Percentiles rank a stretch among this genome's conserved stretches.
Conservation (phyloP, 2,888 invertebrate genomes). For the Chrysomela aeneicollis region DNA sequence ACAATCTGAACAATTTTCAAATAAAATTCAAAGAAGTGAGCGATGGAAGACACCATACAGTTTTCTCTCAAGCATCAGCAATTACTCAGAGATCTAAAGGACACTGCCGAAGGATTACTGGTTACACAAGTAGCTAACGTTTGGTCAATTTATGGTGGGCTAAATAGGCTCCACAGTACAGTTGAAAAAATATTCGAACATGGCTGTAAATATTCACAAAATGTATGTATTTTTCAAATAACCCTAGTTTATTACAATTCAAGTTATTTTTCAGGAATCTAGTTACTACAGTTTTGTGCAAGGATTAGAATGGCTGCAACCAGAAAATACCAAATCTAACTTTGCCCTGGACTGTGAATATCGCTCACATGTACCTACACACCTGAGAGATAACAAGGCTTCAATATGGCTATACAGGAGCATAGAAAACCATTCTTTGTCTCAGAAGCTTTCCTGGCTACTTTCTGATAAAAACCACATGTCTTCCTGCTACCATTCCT, state of each 20-base stretch:
- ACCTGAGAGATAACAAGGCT: conserved; percentile 63
- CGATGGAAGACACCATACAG: conserved; percentile 40
- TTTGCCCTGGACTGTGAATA: conserved; percentile 60
- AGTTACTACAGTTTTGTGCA: conserved; percentile 67
- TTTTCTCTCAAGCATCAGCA: conserved; percentile 60
- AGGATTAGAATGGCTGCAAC: conserved; percentile 69
- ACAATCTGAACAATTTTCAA: background rate
- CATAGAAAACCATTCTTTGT: conserved; percentile 66
- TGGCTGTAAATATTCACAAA: conserved; percentile 58
- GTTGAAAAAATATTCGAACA: conserved; percentile 68
- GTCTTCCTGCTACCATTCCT: conserved; percentile 65
- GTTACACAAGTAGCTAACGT: conserved; percentile 66
- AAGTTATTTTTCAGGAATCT: conserved; percentile 60
- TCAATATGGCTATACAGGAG: conserved; percentile 65
- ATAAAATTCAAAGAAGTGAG: background rate
- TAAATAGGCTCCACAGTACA: conserved; percentile 65
- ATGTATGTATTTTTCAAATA: conserved; percentile 28
- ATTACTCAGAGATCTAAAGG: conserved; percentile 64
- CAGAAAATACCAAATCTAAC: conserved; percentile 64
- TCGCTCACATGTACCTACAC: conserved; percentile 59
- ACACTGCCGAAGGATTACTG: conserved; percentile 67
- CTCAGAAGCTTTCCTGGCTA: conserved; percentile 69
- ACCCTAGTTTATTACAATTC: conserved; percentile 16
- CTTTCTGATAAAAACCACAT: conserved; percentile 70
- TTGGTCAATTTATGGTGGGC: conserved; percentile 69